Conservation (phyloP, 2,888 invertebrate species). For the Drosophila robusta region DNA sequence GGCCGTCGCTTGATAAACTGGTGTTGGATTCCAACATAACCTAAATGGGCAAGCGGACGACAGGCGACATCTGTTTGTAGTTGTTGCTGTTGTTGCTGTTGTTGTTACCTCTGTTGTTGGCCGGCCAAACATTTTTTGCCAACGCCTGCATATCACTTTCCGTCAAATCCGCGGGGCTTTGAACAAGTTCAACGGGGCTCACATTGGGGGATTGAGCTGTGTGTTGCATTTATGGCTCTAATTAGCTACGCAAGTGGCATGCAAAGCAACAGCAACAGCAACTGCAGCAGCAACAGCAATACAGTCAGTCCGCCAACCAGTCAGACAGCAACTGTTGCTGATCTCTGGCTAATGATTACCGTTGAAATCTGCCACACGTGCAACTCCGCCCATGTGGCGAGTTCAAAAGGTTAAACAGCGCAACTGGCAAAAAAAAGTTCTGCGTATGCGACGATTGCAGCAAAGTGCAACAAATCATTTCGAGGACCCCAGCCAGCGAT, state of each 20-base stretch:
- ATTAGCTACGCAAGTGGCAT: conserved; percentile 84
- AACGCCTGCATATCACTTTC: conserved; percentile 80
- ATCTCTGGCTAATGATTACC: conserved; percentile 68
- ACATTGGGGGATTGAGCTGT: conserved; percentile 61
- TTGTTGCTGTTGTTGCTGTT: conserved; percentile 35
- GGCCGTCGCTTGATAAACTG: conserved; percentile 78
- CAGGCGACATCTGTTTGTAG: conserved; percentile 66
- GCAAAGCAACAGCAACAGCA: conserved; percentile 60
- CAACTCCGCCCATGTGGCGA: conserved; percentile 54
- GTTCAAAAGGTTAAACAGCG: conserved; percentile 82
- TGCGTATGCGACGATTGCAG: conserved; percentile 77
- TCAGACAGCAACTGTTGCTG: conserved; percentile 35
- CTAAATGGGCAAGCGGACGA: conserved; percentile 72
- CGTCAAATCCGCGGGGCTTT: conserved; percentile 73
- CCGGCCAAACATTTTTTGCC: conserved; percentile 65
- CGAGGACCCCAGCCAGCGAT: conserved; percentile 28
- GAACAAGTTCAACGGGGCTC: conserved; percentile 43
- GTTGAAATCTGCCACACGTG: conserved; percentile 54
- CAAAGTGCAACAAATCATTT: conserved; percentile 75
- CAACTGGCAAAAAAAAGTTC: conserved; percentile 47
- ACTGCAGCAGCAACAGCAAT: conserved; percentile 10
- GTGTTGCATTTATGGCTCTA: conserved; percentile 76
- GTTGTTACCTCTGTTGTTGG: conserved; percentile 21
- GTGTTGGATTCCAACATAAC: conserved; percentile 72
- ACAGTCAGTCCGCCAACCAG: neutral